Conservation (phyloP, 2,113 vertebrate species). For the Natator depressus region DNA sequence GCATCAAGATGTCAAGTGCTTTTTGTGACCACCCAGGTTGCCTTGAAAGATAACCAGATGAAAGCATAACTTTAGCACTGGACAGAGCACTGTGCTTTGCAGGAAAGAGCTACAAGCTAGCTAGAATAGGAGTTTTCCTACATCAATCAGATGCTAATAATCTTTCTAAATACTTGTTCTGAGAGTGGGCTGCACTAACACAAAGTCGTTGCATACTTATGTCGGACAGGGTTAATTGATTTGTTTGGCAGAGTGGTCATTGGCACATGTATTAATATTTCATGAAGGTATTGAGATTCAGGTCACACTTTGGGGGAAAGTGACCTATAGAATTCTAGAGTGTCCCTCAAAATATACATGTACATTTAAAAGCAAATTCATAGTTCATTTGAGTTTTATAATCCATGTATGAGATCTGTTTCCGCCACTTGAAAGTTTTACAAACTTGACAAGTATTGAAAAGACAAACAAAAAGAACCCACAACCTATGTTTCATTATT, state of each 20-base stretch:
- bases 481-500: not conserved
- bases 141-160: constrained; percentile 72
- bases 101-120: constrained; percentile 50
- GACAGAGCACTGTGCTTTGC: constrained; percentile 70
- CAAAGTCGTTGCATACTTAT: constrained; percentile 16
- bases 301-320: not conserved
- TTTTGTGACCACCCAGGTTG: constrained; percentile 99
- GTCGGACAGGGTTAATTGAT: constrained; percentile 12
- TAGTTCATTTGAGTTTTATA: not conserved
- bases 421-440: not conserved
- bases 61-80: constrained; percentile 91
- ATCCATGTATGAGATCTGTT: not conserved
- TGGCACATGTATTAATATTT: not conserved
- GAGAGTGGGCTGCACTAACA: constrained; percentile 57
- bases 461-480: not conserved
- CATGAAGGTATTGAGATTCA: constrained; percentile 4
- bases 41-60: constrained; percentile 99
- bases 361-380: not conserved
- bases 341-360: not conserved
- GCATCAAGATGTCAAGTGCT: constrained; percentile 99
- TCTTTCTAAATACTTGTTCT: constrained; percentile 60
- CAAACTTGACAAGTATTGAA: not conserved
- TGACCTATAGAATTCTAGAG: not conserved
- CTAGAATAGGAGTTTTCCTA: constrained; percentile 55
- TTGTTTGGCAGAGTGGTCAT: not conserved